phyloP scores from a whole-genome alignment of 2,113 vertebrate genomes.

The Mobula hypostoma region DNA sequence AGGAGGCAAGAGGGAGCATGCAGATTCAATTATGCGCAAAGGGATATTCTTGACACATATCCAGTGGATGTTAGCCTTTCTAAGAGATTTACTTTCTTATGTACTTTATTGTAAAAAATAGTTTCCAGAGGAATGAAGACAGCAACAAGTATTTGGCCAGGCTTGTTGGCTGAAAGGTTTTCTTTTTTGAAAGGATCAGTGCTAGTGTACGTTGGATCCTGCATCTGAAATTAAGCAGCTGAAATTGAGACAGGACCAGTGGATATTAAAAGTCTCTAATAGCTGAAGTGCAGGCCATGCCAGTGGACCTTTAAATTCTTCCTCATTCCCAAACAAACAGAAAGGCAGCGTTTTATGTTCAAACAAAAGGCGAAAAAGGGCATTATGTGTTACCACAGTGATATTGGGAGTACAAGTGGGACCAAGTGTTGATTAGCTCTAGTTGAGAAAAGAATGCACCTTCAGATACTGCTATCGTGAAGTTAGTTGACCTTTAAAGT shows the following conservation, averaged over 20 bases:
- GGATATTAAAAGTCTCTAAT: slow-evolving; percentile 11
- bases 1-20: no score
- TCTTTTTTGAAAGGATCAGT: background rate
- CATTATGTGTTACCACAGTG: background rate
- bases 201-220: background rate
- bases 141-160: background rate
- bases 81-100: background rate
- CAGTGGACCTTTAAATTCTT: background rate
- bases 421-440: background rate
- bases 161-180: background rate
- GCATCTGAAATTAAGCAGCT: background rate
- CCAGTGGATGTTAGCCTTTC: background rate
- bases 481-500: background rate
- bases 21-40: no score
- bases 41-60: background rate
- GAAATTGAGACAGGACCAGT: slow-evolving; percentile 34
- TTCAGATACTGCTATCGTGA: background rate
- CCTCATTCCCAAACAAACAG: no score
- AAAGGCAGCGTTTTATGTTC: background rate
- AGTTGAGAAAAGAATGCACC: background rate
- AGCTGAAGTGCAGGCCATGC: background rate
- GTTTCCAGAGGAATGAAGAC: background rate
- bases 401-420: slow-evolving; percentile 4
- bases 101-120: background rate
- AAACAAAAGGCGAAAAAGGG: background rate